Base-by-base conservation (phyloP, 2,797 vertebrate species). In the Chrysocyon brachyurus region DNA sequence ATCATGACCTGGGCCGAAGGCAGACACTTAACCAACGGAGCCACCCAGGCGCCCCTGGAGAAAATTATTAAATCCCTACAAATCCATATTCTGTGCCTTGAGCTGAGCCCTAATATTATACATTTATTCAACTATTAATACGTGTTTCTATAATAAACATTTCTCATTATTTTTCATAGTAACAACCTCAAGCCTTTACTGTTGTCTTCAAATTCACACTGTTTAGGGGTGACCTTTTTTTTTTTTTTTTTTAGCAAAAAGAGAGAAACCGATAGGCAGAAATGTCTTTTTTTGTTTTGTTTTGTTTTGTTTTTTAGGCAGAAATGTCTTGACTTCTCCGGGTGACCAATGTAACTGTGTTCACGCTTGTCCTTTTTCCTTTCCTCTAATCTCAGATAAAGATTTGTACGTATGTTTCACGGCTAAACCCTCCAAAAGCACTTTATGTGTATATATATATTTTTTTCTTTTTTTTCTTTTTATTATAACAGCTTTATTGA, bases 61-160 rank as follows among this genome's bases (percentile, higher is more conserved):
- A 68, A 73, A 26, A 73, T 46, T 73, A n/a, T n/a, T 15, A 93
- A 87, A 87, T 17, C 24, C 12, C 49, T 21, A 21, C 5, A 22
- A 82, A 40, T 72, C 19, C n/a, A 33, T 31, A 4, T 46, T 64
- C 28, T 59, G 12, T 1, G 81, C 26, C 28, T 86, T 66, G 54
- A 78, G 2, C 24, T 54, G 40, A 86, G n/a, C 46, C n/a, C n/a
- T 77, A 22, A 31, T 8, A 33, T 68, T 21, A 59, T 72, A 87
- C n/a, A 64, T 19, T 5, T 61, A 49, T 78, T 96, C 28, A 33
- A 77, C 16, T 83, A 33, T n/a, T 61, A 72, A 59, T 54, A 40
- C 3, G 5, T 63, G 15, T 79, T 91, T 95, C 64, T 91, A 17
- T 77, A 87, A 90, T 73, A 83, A 93, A 68, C 59, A 59, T 92